Evolutionary conservation across 2,797 vertebrate species (phyloP).

Genomic region (Cuniculus paca): DNA sequence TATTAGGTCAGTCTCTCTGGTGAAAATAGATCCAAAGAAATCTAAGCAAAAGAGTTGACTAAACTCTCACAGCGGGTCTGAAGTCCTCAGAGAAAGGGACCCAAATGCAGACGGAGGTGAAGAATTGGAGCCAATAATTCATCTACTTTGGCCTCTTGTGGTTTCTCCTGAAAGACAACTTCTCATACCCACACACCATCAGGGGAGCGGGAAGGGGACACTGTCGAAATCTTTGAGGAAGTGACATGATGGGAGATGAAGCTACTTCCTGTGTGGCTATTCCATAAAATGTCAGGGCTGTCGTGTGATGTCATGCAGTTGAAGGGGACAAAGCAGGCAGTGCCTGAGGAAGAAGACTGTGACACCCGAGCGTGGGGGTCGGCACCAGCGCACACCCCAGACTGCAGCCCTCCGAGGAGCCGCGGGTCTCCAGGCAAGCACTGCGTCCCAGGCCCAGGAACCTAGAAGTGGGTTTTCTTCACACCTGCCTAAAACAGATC

Average conservation of each 20-base stretch:
- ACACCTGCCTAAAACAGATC: background rate
- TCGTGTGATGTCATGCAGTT: too few species aligned
- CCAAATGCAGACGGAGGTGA: background rate
- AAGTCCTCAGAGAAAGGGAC: background rate
- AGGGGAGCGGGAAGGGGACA: background rate
- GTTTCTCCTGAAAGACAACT: background rate
- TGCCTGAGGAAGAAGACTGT: background rate
- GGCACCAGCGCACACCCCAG: fast-evolving
- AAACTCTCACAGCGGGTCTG: background rate
- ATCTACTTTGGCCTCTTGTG: background rate
- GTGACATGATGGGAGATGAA: background rate
- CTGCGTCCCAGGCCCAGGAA: background rate
- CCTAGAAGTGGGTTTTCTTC: background rate
- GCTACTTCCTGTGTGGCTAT: background rate
- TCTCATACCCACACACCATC: background rate
- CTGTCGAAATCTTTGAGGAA: background rate
- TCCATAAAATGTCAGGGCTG: background rate
- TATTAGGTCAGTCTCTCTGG: background rate
- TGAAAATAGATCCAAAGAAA: background rate
- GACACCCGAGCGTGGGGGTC: fast-evolving
- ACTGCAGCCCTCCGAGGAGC: background rate
- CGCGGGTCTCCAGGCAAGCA: background rate
- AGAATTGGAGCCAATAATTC: background rate
- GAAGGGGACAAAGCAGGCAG: fast-evolving
- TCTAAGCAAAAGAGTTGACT: background rate